Percentiles rank a stretch among this genome's conserved stretches.
phyloP scores from a whole-genome alignment of 2,888 invertebrate genomes.

The Hanleya hanleyi region DNA sequence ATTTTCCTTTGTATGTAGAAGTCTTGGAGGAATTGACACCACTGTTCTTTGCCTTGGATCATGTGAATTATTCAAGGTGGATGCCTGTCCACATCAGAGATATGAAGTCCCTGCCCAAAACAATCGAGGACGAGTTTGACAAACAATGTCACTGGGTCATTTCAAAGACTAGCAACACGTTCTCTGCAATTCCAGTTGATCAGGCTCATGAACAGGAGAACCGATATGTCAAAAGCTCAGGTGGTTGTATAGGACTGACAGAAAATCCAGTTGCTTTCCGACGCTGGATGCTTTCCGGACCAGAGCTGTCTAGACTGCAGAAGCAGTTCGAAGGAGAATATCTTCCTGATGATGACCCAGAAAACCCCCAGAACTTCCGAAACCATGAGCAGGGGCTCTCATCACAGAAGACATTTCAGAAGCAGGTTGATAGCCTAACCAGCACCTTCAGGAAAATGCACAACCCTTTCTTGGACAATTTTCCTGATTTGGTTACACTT shows the following conservation, averaged over 20 bases:
- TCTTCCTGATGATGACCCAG: conserved; percentile 12
- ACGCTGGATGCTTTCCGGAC: conserved; percentile 31
- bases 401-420: conserved; percentile 27
- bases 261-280: conserved; percentile 28
- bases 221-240: conserved; percentile 28
- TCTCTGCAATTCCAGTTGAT: conserved; percentile 34
- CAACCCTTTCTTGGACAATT: conserved; percentile 30
- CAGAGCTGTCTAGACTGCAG: conserved; percentile 32
- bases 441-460: conserved; percentile 19
- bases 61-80: too few species aligned
- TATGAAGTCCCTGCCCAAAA: too few species aligned
- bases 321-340: conserved; percentile 26
- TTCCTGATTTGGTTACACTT: conserved; percentile 21
- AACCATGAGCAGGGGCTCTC: conserved; percentile 35
- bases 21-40: too few species aligned
- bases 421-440: conserved; percentile 19
- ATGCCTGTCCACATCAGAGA: too few species aligned
- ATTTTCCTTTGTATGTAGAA: too few species aligned
- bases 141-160: conserved; percentile 9
- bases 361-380: conserved; percentile 1
- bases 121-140: neutral
- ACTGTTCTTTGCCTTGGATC: too few species aligned
- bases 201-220: conserved; percentile 42
- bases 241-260: conserved; percentile 35
- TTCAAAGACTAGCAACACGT: conserved; percentile 15